Conservation (phyloP, 2,113 vertebrate species). For the Poeciliopsis prolifica region DNA sequence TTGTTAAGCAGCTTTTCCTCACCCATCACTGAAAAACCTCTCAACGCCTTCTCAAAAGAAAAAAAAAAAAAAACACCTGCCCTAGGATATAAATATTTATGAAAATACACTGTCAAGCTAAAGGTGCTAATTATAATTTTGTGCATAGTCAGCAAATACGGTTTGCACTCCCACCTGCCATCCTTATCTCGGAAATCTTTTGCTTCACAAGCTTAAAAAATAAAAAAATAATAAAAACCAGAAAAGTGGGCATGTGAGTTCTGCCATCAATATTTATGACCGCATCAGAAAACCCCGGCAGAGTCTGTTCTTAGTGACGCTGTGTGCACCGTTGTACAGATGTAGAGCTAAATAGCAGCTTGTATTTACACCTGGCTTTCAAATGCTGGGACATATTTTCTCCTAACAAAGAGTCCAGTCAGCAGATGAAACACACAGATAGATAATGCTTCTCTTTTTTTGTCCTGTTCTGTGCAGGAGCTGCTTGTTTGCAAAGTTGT, state of each 20-base stretch:
- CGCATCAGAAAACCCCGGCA: slow-evolving; percentile 1
- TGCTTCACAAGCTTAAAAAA: slow-evolving; percentile 33
- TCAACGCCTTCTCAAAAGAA: slow-evolving; percentile 37
- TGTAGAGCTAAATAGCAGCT: slow-evolving; percentile 17
- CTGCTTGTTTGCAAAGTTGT: neutral
- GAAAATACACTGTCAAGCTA: slow-evolving; percentile 33
- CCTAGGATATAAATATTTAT: slow-evolving; percentile 67
- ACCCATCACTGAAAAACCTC: slow-evolving; percentile 33
- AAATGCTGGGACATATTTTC: slow-evolving; percentile 13
- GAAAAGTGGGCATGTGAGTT: slow-evolving; percentile 31
- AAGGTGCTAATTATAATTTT: slow-evolving; percentile 63
- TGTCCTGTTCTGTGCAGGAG: neutral
- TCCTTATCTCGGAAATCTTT: slow-evolving; percentile 31
- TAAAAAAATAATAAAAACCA: slow-evolving; percentile 5
- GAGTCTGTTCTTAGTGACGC: slow-evolving; percentile 44
- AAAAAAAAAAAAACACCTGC: slow-evolving; percentile 38
- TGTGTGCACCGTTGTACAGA: slow-evolving; percentile 27
- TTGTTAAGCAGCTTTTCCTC: slow-evolving; percentile 34
- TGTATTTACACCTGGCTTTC: slow-evolving; percentile 18
- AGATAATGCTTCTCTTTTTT: neutral
- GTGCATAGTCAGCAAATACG: slow-evolving; percentile 58
- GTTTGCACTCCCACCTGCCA: slow-evolving; percentile 57
- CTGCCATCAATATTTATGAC: slow-evolving; percentile 60
- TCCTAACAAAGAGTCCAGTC: neutral
- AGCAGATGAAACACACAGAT: neutral